These are phyloP conservation scores for Lacanobia oleracea DNA, from an alignment of 2,888 invertebrate genomes.

Conservation along the genomic window DNA sequence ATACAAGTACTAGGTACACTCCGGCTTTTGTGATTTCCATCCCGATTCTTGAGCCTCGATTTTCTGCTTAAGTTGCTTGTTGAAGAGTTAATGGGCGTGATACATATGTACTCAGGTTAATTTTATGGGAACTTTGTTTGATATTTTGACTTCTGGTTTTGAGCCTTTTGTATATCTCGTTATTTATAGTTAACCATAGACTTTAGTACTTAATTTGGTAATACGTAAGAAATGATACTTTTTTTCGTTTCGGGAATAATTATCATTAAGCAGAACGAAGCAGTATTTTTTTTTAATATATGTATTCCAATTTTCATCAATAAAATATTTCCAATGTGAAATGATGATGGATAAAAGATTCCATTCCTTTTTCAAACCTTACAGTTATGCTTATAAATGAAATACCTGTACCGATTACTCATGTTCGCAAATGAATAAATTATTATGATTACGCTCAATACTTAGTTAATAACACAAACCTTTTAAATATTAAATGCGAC, in stretches of 20 bases:
- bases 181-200: too few relatives aligned
- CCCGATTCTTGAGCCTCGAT: conserved; percentile 6
- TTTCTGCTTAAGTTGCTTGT: conserved; percentile 35
- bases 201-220: too few relatives aligned
- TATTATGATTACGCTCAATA: neutral
- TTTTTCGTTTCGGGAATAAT: too few relatives aligned
- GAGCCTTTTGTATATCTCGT: too few relatives aligned
- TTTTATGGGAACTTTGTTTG: too few relatives aligned
- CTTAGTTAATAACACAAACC: neutral
- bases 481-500: neutral
- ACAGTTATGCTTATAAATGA: too few relatives aligned
- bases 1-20: conserved; percentile 13
- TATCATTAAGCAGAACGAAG: too few relatives aligned
- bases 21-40: conserved; percentile 29
- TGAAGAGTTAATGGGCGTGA: conserved; percentile 22
- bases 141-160: neutral
- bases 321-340: neutral
- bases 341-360: neutral
- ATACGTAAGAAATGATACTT: too few relatives aligned
- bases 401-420: too few relatives aligned
- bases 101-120: conserved; percentile 1
- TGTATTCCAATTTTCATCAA: too few relatives aligned
- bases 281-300: too few relatives aligned
- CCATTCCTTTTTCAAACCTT: neutral
- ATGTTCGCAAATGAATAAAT: too few relatives aligned